phyloP scores from a whole-genome alignment of 2,797 vertebrate species.

The Rhincodon typus region DNA sequence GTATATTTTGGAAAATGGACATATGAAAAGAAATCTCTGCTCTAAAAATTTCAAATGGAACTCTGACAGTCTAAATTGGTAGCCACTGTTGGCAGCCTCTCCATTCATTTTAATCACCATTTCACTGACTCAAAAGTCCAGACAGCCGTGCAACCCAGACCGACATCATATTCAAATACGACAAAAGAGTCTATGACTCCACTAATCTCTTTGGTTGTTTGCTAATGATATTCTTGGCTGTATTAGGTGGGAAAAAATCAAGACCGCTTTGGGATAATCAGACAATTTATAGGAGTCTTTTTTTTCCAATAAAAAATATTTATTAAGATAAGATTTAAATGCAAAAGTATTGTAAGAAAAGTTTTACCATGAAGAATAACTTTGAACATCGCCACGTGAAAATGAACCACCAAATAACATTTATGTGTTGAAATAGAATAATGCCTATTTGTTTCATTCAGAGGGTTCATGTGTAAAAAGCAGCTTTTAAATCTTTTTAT shows the following conservation, averaged over 20 bases:
- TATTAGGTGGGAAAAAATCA: constrained; percentile 20
- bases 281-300: not conserved
- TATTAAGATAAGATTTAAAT: not conserved
- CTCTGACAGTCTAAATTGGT: constrained; percentile 26
- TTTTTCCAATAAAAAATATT: not conserved
- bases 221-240: constrained; percentile 31
- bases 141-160: constrained; percentile 34
- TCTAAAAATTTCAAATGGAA: not conserved
- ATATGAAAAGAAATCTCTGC: not conserved
- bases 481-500: constrained; percentile 17
- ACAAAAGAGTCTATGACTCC: constrained; percentile 35
- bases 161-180: constrained; percentile 37
- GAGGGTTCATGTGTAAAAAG: not conserved
- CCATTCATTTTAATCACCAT: constrained; percentile 36
- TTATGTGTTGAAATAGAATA: not conserved
- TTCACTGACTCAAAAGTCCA: constrained; percentile 36
- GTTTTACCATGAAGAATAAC: not conserved
- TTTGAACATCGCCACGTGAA: not conserved
- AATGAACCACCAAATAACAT: not conserved
- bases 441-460: not conserved
- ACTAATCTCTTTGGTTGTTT: constrained; percentile 32
- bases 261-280: not conserved
- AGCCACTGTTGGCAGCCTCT: constrained; percentile 33
- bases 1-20: not conserved
- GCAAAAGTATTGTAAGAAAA: not conserved